These are phyloP conservation scores for Magallana ariakensis DNA, from an alignment of 1,140 invertebrate genomes.

Conservation along the genomic window DNA sequence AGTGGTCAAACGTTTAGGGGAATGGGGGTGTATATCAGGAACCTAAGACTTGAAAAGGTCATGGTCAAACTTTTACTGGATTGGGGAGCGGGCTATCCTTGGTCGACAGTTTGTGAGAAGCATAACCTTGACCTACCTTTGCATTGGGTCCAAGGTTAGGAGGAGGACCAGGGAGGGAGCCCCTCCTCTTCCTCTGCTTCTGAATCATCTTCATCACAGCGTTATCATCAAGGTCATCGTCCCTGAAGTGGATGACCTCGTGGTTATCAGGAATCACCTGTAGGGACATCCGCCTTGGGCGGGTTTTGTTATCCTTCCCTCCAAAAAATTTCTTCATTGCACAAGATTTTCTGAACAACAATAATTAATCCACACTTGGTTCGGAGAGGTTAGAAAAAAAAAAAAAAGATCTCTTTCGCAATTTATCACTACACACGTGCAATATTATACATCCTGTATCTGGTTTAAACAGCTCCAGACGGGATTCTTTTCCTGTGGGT, in stretches of 20 bases:
- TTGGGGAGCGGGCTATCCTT: too few relatives aligned
- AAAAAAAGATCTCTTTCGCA: neutral
- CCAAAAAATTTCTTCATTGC: conserved; percentile 22
- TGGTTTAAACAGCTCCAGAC: neutral
- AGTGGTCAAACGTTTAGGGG: too few relatives aligned
- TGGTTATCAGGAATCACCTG: conserved; percentile 37
- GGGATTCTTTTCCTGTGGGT: neutral
- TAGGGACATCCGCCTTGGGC: neutral
- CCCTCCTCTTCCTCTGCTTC: conserved; percentile 31
- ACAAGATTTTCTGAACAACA: neutral
- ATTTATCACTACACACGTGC: neutral
- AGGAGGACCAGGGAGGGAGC: neutral
- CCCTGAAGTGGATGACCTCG: conserved; percentile 16
- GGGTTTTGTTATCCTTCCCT: conserved; percentile 3
- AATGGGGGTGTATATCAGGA: too few relatives aligned
- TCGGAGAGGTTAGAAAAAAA: neutral
- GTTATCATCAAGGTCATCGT: conserved; percentile 11
- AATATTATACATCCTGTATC: conserved; percentile 15
- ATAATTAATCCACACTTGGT: neutral
- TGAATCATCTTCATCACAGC: conserved; percentile 29
- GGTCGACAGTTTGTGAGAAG: too few relatives aligned
- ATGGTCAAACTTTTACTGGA: too few relatives aligned
- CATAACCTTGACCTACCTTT: neutral
- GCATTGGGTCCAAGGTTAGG: neutral
- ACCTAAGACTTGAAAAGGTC: too few relatives aligned